Base-by-base conservation (phyloP, 2,113 vertebrate genomes). In the Tor tambroides region DNA sequence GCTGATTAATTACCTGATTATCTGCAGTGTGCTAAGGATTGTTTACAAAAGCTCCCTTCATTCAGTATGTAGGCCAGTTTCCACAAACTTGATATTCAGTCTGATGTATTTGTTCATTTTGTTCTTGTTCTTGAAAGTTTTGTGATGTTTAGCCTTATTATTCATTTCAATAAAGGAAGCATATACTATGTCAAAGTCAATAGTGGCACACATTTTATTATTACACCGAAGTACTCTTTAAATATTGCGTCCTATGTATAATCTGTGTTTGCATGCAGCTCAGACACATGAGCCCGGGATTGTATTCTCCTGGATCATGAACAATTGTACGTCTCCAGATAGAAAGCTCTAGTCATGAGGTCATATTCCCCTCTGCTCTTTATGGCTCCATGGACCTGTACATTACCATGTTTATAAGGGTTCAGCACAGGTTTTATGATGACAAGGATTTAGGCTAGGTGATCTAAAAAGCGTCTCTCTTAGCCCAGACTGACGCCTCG, bases 1-100 rank as follows among this genome's bases (percentile, higher is more conserved):
- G 88, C 93, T 93, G 93, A 94, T 95, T 94, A 94, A 91, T 93
- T 91, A 92, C 74, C 88, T 89, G 93, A 94, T 93, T 94, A 93
- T 87, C 59, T 63, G 14, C 74, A 2, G 71, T 82, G 56, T 83
- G 90, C 90, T 93, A 81, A 92, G 83, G 15, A 91, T 90, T 93
- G 90, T 94, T 95, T 92, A 93, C 91, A 88, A 69, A 84, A 3
- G 56, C 51, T 8, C 84, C 72, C 56, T 87, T 84, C 69, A 19
- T 30, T 65, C 41, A 26, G 17, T 61, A 78, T 86, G 23, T 83
- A 67, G 75, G 63, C 51, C 65, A 23, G 12, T 15, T 1, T 51
- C 59, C 46, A 38, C n/a, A 75, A 69, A 32, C 59, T 23, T 54
- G 28, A 30, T 54, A 28, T 41, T 2, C 15, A 54, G 1, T 54